Conservation (phyloP, 1,140 invertebrate species). For the Polyergus mexicanus region DNA sequence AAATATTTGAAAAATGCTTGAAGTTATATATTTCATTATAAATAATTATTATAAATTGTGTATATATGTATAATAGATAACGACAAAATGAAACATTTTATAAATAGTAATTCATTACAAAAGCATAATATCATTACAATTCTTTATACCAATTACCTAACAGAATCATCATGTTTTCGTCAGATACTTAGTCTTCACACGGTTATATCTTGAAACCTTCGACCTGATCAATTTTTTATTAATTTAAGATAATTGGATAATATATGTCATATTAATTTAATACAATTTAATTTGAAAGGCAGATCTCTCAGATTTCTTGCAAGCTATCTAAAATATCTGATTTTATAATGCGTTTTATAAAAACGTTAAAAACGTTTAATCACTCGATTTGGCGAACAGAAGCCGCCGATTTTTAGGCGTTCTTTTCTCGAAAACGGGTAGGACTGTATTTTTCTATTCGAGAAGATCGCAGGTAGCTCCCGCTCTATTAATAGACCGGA, state of each 20-base stretch:
- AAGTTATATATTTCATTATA: constrained; percentile 1
- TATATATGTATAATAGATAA: neutral
- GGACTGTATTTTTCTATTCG: constrained; percentile 21
- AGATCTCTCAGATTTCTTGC: neutral
- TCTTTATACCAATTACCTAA: neutral
- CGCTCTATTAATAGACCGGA: constrained; percentile 69
- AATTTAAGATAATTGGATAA: constrained; percentile 2
- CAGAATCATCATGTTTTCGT: neutral
- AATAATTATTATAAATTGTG: neutral
- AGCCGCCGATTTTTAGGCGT: neutral
- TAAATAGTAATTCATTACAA: neutral
- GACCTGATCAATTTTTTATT: neutral
- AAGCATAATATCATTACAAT: neutral
- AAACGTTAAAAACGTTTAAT: constrained; percentile 2
- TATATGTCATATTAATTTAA: neutral
- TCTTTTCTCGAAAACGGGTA: constrained; percentile 29
- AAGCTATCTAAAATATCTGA: neutral
- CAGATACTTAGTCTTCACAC: neutral
- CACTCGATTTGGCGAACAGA: neutral
- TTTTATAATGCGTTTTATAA: neutral
- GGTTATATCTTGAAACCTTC: neutral
- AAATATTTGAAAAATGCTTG: neutral
- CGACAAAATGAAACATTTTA: neutral
- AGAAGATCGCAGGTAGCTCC: constrained; percentile 54
- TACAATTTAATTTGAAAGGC: neutral